Evolutionary conservation across 2,888 invertebrate genomes (phyloP).

Genomic region (Phymatocera aterrima): DNA sequence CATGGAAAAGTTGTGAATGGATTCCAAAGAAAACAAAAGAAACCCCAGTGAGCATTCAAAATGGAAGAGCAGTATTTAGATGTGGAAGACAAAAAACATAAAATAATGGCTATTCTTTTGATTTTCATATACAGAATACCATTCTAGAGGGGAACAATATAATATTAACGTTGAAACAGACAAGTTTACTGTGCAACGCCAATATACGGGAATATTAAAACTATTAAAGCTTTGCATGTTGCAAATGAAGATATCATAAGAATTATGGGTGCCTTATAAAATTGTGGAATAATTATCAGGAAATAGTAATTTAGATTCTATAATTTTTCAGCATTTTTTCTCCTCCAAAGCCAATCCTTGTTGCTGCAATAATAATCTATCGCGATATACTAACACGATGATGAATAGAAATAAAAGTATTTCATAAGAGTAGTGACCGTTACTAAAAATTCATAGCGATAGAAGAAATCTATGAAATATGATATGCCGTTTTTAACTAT

Average conservation of each 20-base stretch:
- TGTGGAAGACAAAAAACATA: background rate
- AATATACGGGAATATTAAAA: background rate
- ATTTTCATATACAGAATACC: background rate
- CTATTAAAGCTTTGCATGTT: background rate
- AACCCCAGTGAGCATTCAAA: background rate
- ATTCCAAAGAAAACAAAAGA: background rate
- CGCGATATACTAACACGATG: background rate
- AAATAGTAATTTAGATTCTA: background rate
- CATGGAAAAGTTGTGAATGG: constrained; percentile 6
- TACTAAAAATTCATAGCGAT: constrained; percentile 20
- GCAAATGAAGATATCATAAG: background rate
- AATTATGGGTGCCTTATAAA: background rate
- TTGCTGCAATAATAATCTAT: background rate
- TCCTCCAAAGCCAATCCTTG: constrained; percentile 21
- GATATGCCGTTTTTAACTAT: constrained; percentile 59
- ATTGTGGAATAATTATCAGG: background rate
- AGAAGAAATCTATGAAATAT: constrained; percentile 51
- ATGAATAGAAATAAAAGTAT: background rate
- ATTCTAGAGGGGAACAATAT: background rate
- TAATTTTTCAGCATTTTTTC: background rate
- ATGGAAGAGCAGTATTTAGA: background rate
- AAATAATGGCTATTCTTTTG: background rate
- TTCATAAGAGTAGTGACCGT: background rate
- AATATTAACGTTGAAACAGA: constrained; percentile 28
- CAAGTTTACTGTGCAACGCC: constrained; percentile 24